phyloP scores from a whole-genome alignment of 2,113 vertebrate species.

The Elachura formosa region DNA sequence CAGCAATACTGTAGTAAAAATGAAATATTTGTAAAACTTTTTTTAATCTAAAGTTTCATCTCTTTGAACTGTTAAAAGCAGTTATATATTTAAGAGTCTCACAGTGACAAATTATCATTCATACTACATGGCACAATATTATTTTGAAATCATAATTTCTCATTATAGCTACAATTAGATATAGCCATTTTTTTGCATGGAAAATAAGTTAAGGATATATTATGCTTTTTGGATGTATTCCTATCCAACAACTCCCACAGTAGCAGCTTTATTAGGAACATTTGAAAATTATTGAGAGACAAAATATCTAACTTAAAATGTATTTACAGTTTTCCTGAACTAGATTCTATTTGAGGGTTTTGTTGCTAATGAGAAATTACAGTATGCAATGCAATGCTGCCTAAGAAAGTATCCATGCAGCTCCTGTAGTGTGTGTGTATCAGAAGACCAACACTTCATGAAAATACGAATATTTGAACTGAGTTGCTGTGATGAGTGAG shows the following conservation, averaged over 20 bases:
- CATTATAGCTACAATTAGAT: background rate
- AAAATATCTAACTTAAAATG: conserved; percentile 1
- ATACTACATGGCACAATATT: background rate
- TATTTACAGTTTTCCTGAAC: conserved; percentile 21
- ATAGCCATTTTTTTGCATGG: background rate
- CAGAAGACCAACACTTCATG: background rate
- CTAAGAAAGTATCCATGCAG: conserved; percentile 4
- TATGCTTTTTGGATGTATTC: background rate
- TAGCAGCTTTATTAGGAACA: background rate
- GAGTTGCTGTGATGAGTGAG: too few species aligned
- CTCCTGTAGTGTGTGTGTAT: background rate
- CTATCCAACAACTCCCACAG: background rate
- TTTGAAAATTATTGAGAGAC: conserved; percentile 7
- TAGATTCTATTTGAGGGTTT: background rate
- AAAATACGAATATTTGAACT: background rate
- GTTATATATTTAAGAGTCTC: background rate
- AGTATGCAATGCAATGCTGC: background rate
- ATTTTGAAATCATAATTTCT: background rate
- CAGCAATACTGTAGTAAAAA: background rate
- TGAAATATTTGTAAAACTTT: background rate
- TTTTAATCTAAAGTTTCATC: background rate
- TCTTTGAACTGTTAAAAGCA: background rate
- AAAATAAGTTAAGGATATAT: background rate
- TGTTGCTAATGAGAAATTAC: conserved; percentile 20
- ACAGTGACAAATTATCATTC: background rate